phyloP scores from a whole-genome alignment of 2,888 invertebrate genomes.

The Conistra vaccinii region DNA sequence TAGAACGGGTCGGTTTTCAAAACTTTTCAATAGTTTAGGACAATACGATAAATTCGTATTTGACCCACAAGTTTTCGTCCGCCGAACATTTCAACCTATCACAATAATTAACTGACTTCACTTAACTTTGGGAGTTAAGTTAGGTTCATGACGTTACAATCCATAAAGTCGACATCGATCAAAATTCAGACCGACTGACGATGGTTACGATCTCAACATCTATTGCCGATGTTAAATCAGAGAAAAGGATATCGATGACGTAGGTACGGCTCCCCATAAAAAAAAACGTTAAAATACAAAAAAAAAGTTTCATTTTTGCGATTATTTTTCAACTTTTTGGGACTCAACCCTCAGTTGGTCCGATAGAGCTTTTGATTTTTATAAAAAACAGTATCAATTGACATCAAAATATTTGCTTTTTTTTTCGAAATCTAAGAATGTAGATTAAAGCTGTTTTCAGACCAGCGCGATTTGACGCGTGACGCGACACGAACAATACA shows the following conservation, averaged over 20 bases:
- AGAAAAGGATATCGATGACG: not conserved
- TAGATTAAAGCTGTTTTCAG: too few species aligned
- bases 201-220: not conserved
- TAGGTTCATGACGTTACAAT: too few species aligned
- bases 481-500: too few species aligned
- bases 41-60: slow-evolving; percentile 18
- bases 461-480: too few species aligned
- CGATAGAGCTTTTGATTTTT: not conserved
- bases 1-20: not conserved
- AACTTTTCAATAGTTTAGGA: not conserved
- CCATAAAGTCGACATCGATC: not conserved
- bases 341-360: not conserved
- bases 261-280: not conserved
- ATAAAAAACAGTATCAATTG: not conserved
- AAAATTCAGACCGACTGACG: not conserved
- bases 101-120: not conserved
- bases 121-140: not conserved
- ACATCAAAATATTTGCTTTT: too few species aligned
- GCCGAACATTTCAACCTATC: too few species aligned
- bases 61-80: not conserved
- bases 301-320: too few species aligned
- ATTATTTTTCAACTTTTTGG: too few species aligned
- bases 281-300: too few species aligned
- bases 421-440: too few species aligned
- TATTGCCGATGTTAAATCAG: not conserved